A percentile compares a stretch with the other conserved stretches of the same genome.
Evolutionary conservation across 2,888 invertebrate species (phyloP).

Genomic region (Ecdyonurus torrentis): DNA sequence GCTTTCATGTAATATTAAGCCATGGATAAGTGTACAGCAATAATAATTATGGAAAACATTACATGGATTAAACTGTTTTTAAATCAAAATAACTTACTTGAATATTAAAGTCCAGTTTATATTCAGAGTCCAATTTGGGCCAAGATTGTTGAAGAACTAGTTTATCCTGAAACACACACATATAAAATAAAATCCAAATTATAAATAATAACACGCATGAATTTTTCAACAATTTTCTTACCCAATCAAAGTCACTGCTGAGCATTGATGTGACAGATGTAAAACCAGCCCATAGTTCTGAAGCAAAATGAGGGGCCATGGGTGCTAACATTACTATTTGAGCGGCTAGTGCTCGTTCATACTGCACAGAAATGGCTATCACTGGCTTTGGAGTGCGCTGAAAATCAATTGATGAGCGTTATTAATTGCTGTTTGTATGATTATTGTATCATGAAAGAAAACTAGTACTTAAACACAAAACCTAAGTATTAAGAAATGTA

Average conservation of each 20-base stretch:
- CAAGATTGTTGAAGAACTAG: background rate
- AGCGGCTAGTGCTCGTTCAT: conserved; percentile 57
- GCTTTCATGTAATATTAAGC: too few species aligned
- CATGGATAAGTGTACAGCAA: too few species aligned
- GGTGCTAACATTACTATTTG: conserved; percentile 77
- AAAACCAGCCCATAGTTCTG: conserved; percentile 77
- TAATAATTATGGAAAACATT: too few species aligned
- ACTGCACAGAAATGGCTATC: conserved; percentile 36
- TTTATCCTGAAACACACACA: background rate
- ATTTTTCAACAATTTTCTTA: conserved; percentile 10
- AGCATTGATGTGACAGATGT: conserved; percentile 41
- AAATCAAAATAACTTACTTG: background rate
- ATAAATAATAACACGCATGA: background rate
- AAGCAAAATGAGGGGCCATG: conserved; percentile 78
- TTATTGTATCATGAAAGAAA: too few species aligned
- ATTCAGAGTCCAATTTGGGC: background rate
- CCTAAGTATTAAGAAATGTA: too few species aligned
- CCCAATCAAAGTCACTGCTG: conserved; percentile 38
- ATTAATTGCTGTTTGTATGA: too few species aligned
- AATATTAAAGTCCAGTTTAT: background rate
- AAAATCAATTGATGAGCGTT: too few species aligned
- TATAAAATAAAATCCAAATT: too few species aligned
- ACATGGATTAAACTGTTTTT: too few species aligned
- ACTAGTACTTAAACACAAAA: too few species aligned
- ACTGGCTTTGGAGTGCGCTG: background rate